Evolutionary conservation across 2,888 invertebrate species (phyloP), one percentile per base, ranked within the genome.

Genomic region (Suillia variegata): DNA sequence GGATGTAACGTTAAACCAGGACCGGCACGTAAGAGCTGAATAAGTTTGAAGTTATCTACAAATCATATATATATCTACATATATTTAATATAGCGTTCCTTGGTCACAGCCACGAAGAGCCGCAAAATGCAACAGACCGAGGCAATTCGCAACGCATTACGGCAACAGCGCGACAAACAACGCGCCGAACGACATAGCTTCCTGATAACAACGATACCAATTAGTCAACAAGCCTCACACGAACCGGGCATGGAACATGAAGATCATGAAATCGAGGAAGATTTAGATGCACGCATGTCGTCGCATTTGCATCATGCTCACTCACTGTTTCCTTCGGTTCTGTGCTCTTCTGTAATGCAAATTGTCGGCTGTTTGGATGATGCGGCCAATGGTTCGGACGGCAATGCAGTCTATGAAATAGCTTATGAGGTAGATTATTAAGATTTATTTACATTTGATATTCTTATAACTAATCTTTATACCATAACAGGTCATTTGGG

Each of bases 91-190:
- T 81, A 95, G 93, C 87, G 94, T 65, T 94, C 97, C 5, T 83
- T 98, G 72, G 98, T 99, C 50, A 98, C 99, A 22, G 98, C 99
- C 10, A 98, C 98, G 0, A 97, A 98, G 80, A 99, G 98, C 0
- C 87, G 99, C 18, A 95, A 99, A 79, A 99, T 99, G 80, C 98
- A 99, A 80, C 98, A 99, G 82, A 98, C 98, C 18, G 99, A 99
- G 83, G 89, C 98, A 61, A 96, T 99, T 59, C 93, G 96, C 74
- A 89, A 91, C 81, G 99, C 98, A 1, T 83, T 99, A 17, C 92
- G 96, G 77, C 96, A 96, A 42, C 94, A 98, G 69, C 97, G 98
- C 75, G 98, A 98, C 76, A 94, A 97, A 75, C 93, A 95, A 78
- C 85, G 96, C 6, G 91, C 91, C n/a, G 97, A 97, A 76, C 84